These are phyloP conservation scores for Scaptomyza graminum DNA, from an alignment of 1,140 invertebrate genomes.

Conservation along the genomic window DNA sequence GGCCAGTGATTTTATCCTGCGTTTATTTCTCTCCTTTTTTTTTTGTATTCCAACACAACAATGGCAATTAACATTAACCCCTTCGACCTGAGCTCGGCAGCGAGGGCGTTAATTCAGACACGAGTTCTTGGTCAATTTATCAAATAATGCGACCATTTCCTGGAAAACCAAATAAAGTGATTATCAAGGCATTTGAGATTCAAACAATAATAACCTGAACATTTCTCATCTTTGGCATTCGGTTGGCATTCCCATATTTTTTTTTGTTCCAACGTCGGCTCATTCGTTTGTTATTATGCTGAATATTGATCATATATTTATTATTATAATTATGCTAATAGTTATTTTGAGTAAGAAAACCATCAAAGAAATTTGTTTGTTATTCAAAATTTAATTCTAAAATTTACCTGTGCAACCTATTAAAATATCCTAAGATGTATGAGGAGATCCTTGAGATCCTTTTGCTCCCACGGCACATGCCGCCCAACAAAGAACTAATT, in stretches of 20 bases:
- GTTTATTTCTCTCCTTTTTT: constrained; percentile 11
- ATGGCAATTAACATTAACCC: constrained; percentile 76
- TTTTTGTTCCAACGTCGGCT: constrained; percentile 23
- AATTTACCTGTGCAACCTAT: not conserved
- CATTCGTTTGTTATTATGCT: constrained; percentile 62
- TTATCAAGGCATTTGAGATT: constrained; percentile 33
- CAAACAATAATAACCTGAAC: constrained; percentile 14
- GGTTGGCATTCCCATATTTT: constrained; percentile 33
- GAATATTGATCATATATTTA: constrained; percentile 53
- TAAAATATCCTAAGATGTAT: too few relatives aligned
- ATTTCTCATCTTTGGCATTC: constrained; percentile 35
- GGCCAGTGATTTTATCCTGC: constrained; percentile 29
- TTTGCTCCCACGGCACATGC: constrained; percentile 37
- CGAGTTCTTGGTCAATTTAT: constrained; percentile 80
- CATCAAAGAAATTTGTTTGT: too few relatives aligned
- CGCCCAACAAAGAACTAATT: constrained; percentile 45
- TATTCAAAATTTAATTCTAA: too few relatives aligned
- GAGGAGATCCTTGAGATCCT: not conserved
- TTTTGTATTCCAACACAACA: constrained; percentile 15
- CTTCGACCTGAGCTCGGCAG: constrained; percentile 44
- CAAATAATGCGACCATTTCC: constrained; percentile 65
- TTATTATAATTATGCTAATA: constrained; percentile 1
- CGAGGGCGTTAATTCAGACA: constrained; percentile 76
- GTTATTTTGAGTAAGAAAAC: too few relatives aligned
- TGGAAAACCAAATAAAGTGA: constrained; percentile 71